phyloP scores from a whole-genome alignment of 2,113 vertebrate species.

The Vulpes vulpes region DNA sequence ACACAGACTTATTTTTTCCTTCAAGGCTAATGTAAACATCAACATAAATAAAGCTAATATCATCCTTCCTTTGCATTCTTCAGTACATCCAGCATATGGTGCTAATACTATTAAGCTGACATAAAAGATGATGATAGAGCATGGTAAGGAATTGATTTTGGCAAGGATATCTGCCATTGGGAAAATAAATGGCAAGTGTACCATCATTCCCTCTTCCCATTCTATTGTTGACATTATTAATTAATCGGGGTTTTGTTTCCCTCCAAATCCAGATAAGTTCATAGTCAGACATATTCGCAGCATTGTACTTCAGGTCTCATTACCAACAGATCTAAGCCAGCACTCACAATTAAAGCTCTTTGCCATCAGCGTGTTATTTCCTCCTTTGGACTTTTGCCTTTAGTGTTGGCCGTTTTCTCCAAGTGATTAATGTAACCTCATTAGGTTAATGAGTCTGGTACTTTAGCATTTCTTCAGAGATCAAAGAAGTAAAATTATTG shows the following conservation, averaged over 20 bases:
- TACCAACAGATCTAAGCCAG: neutral
- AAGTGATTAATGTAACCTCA: constrained; percentile 35
- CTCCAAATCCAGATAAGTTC: neutral
- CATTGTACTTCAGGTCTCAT: neutral
- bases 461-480: neutral
- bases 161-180: neutral
- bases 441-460: constrained; percentile 40
- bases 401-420: neutral
- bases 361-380: neutral
- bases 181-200: neutral
- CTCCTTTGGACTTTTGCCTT: neutral
- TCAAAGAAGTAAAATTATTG: neutral
- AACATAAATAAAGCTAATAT: neutral
- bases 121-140: neutral
- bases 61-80: neutral
- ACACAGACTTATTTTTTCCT: neutral
- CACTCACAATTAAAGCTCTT: neutral
- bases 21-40: neutral
- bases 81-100: neutral
- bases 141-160: neutral
- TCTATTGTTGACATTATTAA: neutral
- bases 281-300: neutral
- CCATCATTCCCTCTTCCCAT: neutral
- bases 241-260: neutral
- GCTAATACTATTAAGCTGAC: neutral